Evolutionary conservation across 2,113 vertebrate genomes (phyloP).

Genomic region (Monarcha castaneiventris): DNA sequence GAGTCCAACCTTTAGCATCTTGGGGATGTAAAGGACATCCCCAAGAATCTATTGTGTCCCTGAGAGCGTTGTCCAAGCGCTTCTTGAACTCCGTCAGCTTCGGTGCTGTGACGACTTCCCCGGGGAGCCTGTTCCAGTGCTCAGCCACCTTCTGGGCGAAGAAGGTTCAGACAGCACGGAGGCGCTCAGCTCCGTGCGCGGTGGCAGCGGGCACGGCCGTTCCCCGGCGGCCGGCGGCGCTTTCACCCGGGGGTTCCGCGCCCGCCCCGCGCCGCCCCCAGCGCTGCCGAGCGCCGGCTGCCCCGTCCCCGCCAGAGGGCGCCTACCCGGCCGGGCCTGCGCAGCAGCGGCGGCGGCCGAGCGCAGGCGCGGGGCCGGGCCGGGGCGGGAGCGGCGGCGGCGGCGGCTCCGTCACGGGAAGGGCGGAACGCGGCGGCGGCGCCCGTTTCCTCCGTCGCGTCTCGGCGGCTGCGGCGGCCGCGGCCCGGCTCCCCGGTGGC

Average conservation of each 20-base stretch:
- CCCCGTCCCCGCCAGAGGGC: no score
- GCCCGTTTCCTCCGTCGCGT: neutral
- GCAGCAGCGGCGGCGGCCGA: no score
- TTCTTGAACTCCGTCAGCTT: neutral
- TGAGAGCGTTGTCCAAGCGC: neutral
- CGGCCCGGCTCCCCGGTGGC: neutral
- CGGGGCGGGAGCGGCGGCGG: neutral
- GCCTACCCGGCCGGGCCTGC: no score
- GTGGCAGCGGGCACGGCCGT: accelerated
- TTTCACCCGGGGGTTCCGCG: accelerated
- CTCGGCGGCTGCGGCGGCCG: slow-evolving; percentile 1
- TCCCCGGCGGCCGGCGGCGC: accelerated
- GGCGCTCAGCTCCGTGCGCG: accelerated
- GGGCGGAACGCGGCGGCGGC: slow-evolving; percentile 24
- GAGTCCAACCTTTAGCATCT: neutral
- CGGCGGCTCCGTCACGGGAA: slow-evolving; percentile 23
- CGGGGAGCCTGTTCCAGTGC: neutral
- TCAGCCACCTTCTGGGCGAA: no score
- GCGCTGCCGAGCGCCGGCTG: accelerated
- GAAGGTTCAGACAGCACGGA: accelerated
- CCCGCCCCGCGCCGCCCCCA: accelerated
- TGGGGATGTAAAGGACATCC: neutral
- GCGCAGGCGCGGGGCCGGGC: no score
- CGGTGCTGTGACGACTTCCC: neutral
- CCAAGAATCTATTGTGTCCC: neutral